Conservation (phyloP, 2,888 invertebrate genomes). For the Apocheima hispidaria region DNA sequence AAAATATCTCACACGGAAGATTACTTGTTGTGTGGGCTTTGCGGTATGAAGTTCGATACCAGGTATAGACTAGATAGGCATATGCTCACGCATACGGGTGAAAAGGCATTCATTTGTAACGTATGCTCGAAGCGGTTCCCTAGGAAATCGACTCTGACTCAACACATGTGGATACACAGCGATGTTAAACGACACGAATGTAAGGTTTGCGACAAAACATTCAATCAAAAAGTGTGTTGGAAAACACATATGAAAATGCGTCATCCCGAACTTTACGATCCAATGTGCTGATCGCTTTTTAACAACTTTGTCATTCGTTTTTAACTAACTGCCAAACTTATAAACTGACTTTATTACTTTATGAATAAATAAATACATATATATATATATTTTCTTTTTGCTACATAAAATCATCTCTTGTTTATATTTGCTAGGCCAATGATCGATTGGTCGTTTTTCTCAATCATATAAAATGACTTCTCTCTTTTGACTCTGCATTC, state of each 20-base stretch:
- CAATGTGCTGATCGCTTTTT: constrained; percentile 6
- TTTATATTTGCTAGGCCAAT: no score
- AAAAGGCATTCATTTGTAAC: constrained; percentile 76
- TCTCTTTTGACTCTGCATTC: neutral
- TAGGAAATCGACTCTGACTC: constrained; percentile 65
- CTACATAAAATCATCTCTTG: no score
- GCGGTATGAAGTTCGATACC: constrained; percentile 71
- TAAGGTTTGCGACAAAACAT: constrained; percentile 62
- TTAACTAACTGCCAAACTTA: neutral
- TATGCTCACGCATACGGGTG: constrained; percentile 76
- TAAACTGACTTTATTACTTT: no score
- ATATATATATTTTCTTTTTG: no score
- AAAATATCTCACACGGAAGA: constrained; percentile 62
- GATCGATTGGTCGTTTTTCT: no score
- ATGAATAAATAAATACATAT: no score
- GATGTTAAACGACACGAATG: constrained; percentile 68
- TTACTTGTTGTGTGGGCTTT: constrained; percentile 59
- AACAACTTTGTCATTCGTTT: no score
- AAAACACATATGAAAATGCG: constrained; percentile 73
- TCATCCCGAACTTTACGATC: constrained; percentile 61
- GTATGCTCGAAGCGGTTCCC: constrained; percentile 75
- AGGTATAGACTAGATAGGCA: constrained; percentile 77
- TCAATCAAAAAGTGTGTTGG: constrained; percentile 66
- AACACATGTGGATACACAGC: constrained; percentile 76
- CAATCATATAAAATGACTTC: neutral